Percentiles rank a stretch among this genome's conserved stretches.
These are phyloP conservation scores for Phyllotreta cruciferae DNA, from an alignment of 2,888 invertebrate species.

Conservation along the genomic window DNA sequence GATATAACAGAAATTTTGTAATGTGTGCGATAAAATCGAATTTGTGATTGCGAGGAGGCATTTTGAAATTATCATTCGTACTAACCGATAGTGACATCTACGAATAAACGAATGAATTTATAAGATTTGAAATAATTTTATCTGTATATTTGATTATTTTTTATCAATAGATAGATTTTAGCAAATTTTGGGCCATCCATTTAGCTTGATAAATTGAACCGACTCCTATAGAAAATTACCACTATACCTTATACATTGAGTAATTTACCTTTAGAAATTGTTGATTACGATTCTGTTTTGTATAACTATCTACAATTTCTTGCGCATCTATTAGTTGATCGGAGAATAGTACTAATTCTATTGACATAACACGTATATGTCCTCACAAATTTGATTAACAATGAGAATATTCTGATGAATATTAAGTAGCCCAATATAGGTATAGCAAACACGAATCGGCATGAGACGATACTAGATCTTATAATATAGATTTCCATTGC, in stretches of 20 bases:
- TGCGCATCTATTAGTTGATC: slow-evolving; percentile 12
- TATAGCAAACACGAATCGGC: slow-evolving; percentile 28
- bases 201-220: neutral
- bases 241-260: no score
- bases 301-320: slow-evolving; percentile 1
- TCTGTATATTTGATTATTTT: no score
- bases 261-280: no score
- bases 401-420: slow-evolving; percentile 25
- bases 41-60: no score
- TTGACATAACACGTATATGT: slow-evolving; percentile 28
- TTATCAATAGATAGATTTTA: no score
- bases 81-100: no score
- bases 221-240: no score
- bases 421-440: slow-evolving; percentile 27
- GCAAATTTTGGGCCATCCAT: no score
- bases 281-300: slow-evolving; percentile 14
- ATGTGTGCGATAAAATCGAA: neutral
- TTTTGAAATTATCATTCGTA: no score
- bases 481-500: slow-evolving; percentile 6
- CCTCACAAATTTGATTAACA: slow-evolving; percentile 29
- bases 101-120: no score
- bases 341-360: slow-evolving; percentile 13
- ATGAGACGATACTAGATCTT: slow-evolving; percentile 22
- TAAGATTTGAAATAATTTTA: no score
- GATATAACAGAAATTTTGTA: neutral